A percentile compares a stretch with the other conserved stretches of the same genome.
These are phyloP conservation scores for Ursus arctos DNA, from an alignment of 2,113 vertebrate species.

Conservation along the genomic window DNA sequence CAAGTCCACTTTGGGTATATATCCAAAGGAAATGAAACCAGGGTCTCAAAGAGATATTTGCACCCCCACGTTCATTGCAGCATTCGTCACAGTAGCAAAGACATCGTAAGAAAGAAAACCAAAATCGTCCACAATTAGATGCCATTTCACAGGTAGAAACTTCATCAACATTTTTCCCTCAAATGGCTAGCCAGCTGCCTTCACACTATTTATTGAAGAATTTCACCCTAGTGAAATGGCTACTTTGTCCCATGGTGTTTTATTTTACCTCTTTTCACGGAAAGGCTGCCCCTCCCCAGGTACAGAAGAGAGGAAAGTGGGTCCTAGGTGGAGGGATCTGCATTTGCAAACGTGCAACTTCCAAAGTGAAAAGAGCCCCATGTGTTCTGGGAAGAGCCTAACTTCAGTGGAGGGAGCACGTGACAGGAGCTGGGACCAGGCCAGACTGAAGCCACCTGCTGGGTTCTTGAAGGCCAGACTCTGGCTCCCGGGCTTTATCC, in stretches of 20 bases:
- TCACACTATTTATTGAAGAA: not conserved
- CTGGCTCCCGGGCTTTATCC: not conserved
- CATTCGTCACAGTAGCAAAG: not conserved
- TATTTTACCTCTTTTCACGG: not conserved
- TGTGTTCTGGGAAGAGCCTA: not conserved
- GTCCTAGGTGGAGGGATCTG: not conserved
- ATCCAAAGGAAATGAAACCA: no score
- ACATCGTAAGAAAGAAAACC: not conserved
- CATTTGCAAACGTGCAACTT: not conserved
- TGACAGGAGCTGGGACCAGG: no score
- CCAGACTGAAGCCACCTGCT: not conserved
- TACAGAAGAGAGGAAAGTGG: not conserved
- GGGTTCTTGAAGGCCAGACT: no score
- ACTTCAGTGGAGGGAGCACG: accelerated
- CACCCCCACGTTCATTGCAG: no score
- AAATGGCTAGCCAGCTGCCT: not conserved
- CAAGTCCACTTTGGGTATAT: not conserved
- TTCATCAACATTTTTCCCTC: no score
- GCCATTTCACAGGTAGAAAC: not conserved
- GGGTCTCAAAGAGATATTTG: not conserved
- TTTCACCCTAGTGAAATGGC: not conserved
- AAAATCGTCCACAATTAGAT: not conserved
- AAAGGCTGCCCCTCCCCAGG: not conserved
- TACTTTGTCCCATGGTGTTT: accelerated
- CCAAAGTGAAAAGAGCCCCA: not conserved